These are phyloP conservation scores for Drosophila sechellia DNA, from an alignment of 1,140 invertebrate genomes.

Conservation along the genomic window DNA sequence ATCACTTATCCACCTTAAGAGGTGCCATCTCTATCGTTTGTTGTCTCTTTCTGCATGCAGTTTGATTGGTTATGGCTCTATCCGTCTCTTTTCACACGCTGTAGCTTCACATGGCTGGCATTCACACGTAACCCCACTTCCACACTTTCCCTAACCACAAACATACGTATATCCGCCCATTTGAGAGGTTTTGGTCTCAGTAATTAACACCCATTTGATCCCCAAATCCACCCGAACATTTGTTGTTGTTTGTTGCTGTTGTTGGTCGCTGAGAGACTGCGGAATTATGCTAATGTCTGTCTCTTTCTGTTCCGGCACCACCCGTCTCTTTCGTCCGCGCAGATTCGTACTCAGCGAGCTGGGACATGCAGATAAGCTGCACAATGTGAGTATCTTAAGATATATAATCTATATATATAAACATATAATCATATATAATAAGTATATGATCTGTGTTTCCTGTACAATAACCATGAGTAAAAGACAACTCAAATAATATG, in stretches of 20 bases:
- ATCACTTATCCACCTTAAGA: neutral
- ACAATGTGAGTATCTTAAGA: slow-evolving; percentile 86
- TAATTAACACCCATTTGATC: slow-evolving; percentile 21
- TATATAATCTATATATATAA: too few relatives aligned
- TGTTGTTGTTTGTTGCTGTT: slow-evolving; percentile 60
- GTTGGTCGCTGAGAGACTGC: slow-evolving; percentile 5
- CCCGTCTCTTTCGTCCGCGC: neutral
- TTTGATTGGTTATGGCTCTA: slow-evolving; percentile 5
- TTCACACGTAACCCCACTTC: neutral
- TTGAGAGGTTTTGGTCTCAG: slow-evolving; percentile 12
- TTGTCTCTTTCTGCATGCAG: slow-evolving; percentile 22
- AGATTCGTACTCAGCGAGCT: slow-evolving; percentile 87
- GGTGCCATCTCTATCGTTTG: slow-evolving; percentile 7
- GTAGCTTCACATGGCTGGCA: slow-evolving; percentile 12
- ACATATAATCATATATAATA: too few relatives aligned
- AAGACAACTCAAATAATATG: neutral
- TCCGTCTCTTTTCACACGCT: slow-evolving; percentile 17
- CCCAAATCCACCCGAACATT: slow-evolving; percentile 2
- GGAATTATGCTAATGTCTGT: slow-evolving; percentile 26
- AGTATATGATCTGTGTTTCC: too few relatives aligned
- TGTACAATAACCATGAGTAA: too few relatives aligned
- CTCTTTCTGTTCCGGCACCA: slow-evolving; percentile 12
- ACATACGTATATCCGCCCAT: neutral
- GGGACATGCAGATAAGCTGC: slow-evolving; percentile 86
- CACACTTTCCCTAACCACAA: neutral